Percentiles rank a stretch among this genome's conserved stretches.
Evolutionary conservation across 1,140 invertebrate species (phyloP).

Genomic region (Drosophila funebris): DNA sequence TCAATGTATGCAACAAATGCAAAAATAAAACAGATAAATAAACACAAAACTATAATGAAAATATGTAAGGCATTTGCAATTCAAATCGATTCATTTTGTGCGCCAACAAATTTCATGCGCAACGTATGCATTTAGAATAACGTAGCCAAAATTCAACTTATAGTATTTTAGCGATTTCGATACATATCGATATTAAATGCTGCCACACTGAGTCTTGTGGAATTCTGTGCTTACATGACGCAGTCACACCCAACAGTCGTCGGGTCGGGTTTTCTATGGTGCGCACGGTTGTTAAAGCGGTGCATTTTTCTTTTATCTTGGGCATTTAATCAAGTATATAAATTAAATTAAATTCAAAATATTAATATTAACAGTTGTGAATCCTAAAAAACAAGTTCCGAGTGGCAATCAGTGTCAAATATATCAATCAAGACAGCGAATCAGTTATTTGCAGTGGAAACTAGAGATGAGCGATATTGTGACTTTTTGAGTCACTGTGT

Average conservation of each 20-base stretch:
- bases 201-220: neutral
- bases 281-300: slow-evolving; percentile 34
- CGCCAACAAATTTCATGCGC: neutral
- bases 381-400: neutral
- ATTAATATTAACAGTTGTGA: neutral
- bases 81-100: neutral
- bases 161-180: neutral
- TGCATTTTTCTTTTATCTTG: slow-evolving; percentile 27
- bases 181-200: neutral
- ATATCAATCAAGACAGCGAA: neutral
- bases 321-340: slow-evolving; percentile 31
- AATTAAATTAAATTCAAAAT: slow-evolving; percentile 14
- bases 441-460: neutral
- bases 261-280: slow-evolving; percentile 36
- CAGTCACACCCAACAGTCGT: slow-evolving; percentile 34
- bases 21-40: slow-evolving; percentile 36
- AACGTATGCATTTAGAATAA: neutral
- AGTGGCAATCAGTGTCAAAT: neutral
- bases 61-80: neutral
- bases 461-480: slow-evolving; percentile 41
- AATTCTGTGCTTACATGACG: neutral
- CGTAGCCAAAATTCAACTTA: neutral
- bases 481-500: slow-evolving; percentile 22
- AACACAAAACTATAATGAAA: slow-evolving; percentile 27
- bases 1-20: slow-evolving; percentile 27